Evolutionary conservation across 2,113 vertebrate genomes (phyloP), one percentile per base, ranked within the genome.

Genomic region (Silurus glanis): DNA sequence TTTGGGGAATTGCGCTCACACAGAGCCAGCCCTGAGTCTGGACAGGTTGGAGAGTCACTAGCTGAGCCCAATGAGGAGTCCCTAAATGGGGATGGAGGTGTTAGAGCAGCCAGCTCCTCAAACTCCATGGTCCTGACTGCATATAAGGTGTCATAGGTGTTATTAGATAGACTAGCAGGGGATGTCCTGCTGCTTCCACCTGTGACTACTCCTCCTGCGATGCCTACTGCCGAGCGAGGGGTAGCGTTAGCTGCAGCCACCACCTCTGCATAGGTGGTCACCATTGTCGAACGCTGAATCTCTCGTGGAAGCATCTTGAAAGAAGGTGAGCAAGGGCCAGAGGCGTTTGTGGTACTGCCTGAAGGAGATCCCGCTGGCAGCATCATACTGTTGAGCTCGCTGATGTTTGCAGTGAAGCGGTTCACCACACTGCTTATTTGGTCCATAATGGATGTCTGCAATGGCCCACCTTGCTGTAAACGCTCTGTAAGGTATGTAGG

Each of bases 401-500:
- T 98, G 94, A 99, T 99, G 91, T 99, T 99, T 91, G 98, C 97
- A 0, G 97, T 98, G 94, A 99, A 99, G 25, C 97, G 96, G 64
- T 96, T 98, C 64, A 99, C 97, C 90, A 99, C 97, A 3, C 96
- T 96, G 92, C 97, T 99, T 93, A 99, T 99, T 90, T 99, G 98
- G 92, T 99, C 98, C 97, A 99, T 97, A 88, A 99, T 95, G 49
- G 96, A 96, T 9, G 96, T 96, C 93, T 97, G 97, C 66, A 96
- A 94, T 8, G 96, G 96, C 87, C 94, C 95, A 80, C 95, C 94
- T 59, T 92, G 53, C 82, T 95, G 95, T 1, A 95, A 89, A 59
- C 93, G 94, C 86, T 97, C 96, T 0, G 96, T 93, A 64, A 94
- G 91, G 83, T 96, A 96, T 0, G 96, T 93, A 0, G 96, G 95